Evolutionary conservation across 2,888 invertebrate genomes (phyloP), one percentile per base, ranked within the genome.

Genomic region (Caenorhabditis parvicauda): DNA sequence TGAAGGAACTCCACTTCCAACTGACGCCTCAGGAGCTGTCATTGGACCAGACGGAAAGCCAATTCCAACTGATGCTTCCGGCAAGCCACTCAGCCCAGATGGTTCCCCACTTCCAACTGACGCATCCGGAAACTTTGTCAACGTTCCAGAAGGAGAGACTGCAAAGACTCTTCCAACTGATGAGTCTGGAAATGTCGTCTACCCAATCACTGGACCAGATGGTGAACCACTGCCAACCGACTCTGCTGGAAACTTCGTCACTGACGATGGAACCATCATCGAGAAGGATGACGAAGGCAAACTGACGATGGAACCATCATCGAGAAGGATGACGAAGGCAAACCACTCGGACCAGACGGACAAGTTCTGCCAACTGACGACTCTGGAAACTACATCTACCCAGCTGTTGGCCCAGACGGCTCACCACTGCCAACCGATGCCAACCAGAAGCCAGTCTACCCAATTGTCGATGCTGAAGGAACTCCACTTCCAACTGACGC

Each of bases 81-180:
- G n/a, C n/a, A n/a, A n/a, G n/a, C n/a, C n/a, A n/a, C n/a, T n/a
- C n/a, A 29, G 42, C 14, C 47, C 60, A 32, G 65, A 65, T 35
- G 64, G 64, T 42, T 55, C 54, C 12, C 46, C 56, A 6, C 58
- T 71, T 29, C 71, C 71, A 17, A 71, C 71, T 22, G 69, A 70
- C 37, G 27, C 39, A 12, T 29, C 25, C 3, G 71, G 68, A n/a
- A 52, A 62, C 28, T 62, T 55, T 44, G 43, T 72, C 44, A 6
- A 45, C 28, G 41, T 44, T n/a, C 52, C 60, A 27, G 47, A 38
- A 14, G 39, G 41, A 12, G 49, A 29, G 3, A 39, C 42, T 2
- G 38, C 39, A 4, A 47, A 52, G 22, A 25, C 24, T n/a, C 32
- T 53, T 14, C 56, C 61, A 19, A 64, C 61, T 21, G 56, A 60